These are phyloP conservation scores for Sphecodes monilicornis DNA, from an alignment of 2,888 invertebrate genomes.

Conservation along the genomic window DNA sequence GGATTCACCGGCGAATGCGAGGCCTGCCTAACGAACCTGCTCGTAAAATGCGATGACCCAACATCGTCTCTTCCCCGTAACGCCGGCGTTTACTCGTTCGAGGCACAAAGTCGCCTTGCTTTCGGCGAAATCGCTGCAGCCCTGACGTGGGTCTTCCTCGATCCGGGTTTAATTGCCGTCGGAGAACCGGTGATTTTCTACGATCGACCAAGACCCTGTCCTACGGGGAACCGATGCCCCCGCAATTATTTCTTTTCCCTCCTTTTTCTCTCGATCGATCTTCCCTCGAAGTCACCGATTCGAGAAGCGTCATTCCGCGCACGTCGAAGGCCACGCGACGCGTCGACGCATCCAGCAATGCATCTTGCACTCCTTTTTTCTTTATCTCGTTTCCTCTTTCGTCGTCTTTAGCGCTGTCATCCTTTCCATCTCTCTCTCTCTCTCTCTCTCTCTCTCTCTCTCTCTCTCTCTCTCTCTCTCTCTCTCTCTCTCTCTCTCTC, in stretches of 20 bases:
- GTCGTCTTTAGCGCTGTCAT: constrained; percentile 4
- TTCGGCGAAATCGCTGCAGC: constrained; percentile 60
- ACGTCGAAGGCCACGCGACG: constrained; percentile 80
- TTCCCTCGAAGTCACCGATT: constrained; percentile 51
- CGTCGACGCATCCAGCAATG: constrained; percentile 48
- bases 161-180: constrained; percentile 66
- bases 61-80: neutral
- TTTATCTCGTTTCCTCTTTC: constrained; percentile 11
- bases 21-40: neutral
- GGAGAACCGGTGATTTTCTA: constrained; percentile 67
- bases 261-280: constrained; percentile 44
- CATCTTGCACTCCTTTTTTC: neutral
- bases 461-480: constrained; percentile 28
- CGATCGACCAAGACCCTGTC: constrained; percentile 52
- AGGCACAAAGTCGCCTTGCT: constrained; percentile 45
- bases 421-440: neutral
- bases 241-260: constrained; percentile 62
- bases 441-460: constrained; percentile 41
- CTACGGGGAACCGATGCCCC: constrained; percentile 45
- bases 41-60: neutral
- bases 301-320: constrained; percentile 73
- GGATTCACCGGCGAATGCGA: neutral
- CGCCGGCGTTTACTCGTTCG: constrained; percentile 8
- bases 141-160: constrained; percentile 60
- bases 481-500: constrained; percentile 29